Base-by-base conservation (phyloP, 2,797 vertebrate species). In the Mormyrus proboscirostris region DNA sequence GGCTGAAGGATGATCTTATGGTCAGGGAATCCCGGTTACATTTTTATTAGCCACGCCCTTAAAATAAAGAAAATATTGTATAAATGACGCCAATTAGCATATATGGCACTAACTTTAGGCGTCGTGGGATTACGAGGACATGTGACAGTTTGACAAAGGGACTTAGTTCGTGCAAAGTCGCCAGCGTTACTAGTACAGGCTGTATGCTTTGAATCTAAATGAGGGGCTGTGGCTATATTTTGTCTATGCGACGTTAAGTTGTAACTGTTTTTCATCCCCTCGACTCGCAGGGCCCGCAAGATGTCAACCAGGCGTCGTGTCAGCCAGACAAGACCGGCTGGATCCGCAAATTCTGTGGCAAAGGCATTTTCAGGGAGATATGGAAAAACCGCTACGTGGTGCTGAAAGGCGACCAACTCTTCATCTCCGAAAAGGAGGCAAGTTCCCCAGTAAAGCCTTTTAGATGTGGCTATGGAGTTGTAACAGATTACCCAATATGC, bases 321-420 rank as follows among this genome's bases (percentile, higher is more conserved):
- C 96, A 95, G 93, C 97, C 96, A 0, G 98, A 99, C 92, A 99
- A 98, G 93, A 95, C 95, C 33, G 98, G 98, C 93, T 99, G 98
- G 98, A 97, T 99, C 92, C 95, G 97, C 90, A 98, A 98, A 96
- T 99, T 98, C 91, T 98, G 96, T 59, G 98, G 98, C 38, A 97
- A 97, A 79, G 98, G 98, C 89, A 97, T 99, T 94, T 99, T 99
- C 95, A 95, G 98, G 91, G 97, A 99, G 92, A 96, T 99, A 90
- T 99, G 98, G 98, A 97, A 96, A 94, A 98, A 96, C 94, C 97
- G 98, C 87, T 98, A 96, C 50, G 96, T 98, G 94, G 94, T 98
- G 86, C 95, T 99, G 91, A 96, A 96, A 92, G 97, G 97, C 90
- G 97, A 98, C 89, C 97, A 96, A 92, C 96, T 99, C 55, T 98